Evolutionary conservation across 2,888 invertebrate species (phyloP).

Genomic region (Epinotia demarniana): DNA sequence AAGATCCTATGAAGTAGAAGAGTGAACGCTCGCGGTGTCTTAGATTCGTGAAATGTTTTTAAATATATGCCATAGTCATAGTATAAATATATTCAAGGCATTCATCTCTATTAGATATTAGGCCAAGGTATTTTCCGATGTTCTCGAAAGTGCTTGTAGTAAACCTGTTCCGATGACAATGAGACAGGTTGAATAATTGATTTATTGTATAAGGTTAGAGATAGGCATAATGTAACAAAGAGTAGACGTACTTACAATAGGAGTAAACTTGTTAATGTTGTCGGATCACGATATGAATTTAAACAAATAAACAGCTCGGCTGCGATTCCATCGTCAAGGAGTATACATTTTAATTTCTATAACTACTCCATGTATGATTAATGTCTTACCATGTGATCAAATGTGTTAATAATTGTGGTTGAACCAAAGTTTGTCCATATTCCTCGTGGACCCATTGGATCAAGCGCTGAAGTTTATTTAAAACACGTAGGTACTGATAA

Average conservation of each 20-base stretch:
- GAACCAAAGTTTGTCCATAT: too few species aligned
- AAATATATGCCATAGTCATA: constrained; percentile 19
- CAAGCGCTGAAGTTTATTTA: too few species aligned
- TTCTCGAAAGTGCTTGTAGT: constrained; percentile 63
- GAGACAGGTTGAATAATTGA: constrained; percentile 56
- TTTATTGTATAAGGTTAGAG: constrained; percentile 53
- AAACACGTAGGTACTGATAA: too few species aligned
- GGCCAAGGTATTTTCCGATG: constrained; percentile 67
- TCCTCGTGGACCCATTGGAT: too few species aligned
- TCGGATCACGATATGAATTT: background rate
- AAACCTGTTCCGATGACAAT: constrained; percentile 67
- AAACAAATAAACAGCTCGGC: too few species aligned
- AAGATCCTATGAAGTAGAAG: too few species aligned
- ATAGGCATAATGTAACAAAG: background rate
- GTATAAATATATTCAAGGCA: constrained; percentile 43
- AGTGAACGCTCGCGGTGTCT: background rate
- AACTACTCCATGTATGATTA: too few species aligned
- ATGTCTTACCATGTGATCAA: too few species aligned
- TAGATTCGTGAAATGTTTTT: background rate
- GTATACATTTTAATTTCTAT: too few species aligned
- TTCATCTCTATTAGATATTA: constrained; percentile 56
- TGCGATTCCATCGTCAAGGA: too few species aligned
- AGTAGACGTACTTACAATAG: background rate
- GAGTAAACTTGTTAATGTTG: background rate
- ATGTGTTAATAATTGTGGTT: too few species aligned